Percentiles rank a stretch among this genome's conserved stretches.
Conservation (phyloP, 2,888 invertebrate genomes). For the Drosophila acutilabella region DNA sequence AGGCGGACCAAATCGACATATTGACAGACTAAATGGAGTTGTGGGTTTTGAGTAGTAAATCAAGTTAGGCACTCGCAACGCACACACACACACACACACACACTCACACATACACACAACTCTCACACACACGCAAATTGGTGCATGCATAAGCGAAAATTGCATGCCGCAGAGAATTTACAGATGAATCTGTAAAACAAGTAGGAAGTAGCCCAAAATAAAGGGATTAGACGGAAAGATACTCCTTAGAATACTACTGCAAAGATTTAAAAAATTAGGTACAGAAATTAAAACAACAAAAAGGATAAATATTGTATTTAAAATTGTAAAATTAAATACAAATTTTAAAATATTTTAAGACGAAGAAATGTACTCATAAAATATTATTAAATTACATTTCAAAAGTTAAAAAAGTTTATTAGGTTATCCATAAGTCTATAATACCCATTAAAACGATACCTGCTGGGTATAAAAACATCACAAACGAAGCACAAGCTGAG, state of each 20-base stretch:
- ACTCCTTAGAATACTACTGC: neutral
- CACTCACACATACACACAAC: slow-evolving; percentile 37
- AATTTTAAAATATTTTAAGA: neutral
- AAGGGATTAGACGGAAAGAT: neutral
- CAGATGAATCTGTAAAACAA: slow-evolving; percentile 31
- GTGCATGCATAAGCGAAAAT: slow-evolving; percentile 68
- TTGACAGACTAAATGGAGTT: slow-evolving; percentile 81
- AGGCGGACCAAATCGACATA: slow-evolving; percentile 76
- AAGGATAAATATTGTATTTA: too few relatives aligned
- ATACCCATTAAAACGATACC: neutral
- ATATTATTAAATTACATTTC: neutral
- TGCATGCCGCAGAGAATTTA: slow-evolving; percentile 71
- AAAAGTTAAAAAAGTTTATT: neutral
- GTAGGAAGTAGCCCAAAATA: neutral
- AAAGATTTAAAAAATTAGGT: too few relatives aligned
- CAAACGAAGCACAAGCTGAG: neutral
- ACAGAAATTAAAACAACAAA: neutral
- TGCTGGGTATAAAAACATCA: neutral
- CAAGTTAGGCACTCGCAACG: slow-evolving; percentile 73
- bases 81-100: slow-evolving; percentile 40
- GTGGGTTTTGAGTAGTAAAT: slow-evolving; percentile 81
- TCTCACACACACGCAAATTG: slow-evolving; percentile 32
- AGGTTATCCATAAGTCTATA: neutral
- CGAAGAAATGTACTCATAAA: neutral
- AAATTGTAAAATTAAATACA: neutral